These are phyloP conservation scores for Columbina picui DNA, from an alignment of 2,113 vertebrate species.

Conservation along the genomic window DNA sequence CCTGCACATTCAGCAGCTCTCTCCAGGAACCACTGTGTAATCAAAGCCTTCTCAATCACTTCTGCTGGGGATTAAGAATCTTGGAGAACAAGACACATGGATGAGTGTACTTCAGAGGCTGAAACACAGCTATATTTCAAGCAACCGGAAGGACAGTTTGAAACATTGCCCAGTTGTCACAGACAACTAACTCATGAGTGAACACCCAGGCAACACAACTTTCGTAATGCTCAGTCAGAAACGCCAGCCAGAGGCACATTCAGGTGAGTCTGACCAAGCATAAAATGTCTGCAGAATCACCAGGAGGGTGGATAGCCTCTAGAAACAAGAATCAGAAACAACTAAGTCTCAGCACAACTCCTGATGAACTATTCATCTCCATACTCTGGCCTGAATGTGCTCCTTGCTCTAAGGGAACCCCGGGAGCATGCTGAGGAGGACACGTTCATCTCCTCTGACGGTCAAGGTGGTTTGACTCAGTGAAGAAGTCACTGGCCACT, in stretches of 20 bases:
- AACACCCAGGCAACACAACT: neutral
- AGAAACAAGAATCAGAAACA: neutral
- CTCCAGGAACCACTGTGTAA: neutral
- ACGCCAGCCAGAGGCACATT: neutral
- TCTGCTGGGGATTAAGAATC: neutral
- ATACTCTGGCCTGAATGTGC: neutral
- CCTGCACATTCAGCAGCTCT: neutral
- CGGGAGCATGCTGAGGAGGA: accelerated
- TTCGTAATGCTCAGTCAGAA: neutral
- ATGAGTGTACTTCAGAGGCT: neutral
- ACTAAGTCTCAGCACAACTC: neutral
- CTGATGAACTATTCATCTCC: neutral
- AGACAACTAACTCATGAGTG: neutral
- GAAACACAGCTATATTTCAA: neutral
- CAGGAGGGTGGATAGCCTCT: neutral
- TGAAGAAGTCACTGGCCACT: neutral
- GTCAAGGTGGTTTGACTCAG: neutral
- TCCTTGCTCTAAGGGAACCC: neutral
- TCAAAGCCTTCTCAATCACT: neutral
- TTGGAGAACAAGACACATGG: neutral
- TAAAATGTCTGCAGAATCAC: neutral
- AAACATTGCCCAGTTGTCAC: neutral
- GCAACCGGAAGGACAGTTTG: neutral
- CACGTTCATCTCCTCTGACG: neutral
- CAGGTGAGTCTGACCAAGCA: neutral